Evolutionary conservation across 2,888 invertebrate species (phyloP).

Genomic region (Rapana venosa): DNA sequence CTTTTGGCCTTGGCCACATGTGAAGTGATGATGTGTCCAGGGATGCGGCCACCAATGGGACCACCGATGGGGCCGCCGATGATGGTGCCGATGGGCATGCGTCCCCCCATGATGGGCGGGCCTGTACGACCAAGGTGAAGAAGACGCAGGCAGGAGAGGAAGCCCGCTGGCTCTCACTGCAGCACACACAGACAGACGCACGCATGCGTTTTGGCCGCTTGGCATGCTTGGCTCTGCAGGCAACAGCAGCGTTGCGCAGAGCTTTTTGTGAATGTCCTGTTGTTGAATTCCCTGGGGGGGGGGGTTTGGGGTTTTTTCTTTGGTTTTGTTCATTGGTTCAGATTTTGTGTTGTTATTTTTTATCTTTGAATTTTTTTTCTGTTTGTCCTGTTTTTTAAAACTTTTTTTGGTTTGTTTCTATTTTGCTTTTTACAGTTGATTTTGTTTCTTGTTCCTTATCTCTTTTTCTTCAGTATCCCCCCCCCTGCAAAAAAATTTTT

Average conservation of each 20-base stretch:
- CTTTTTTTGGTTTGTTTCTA: neutral
- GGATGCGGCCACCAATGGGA: conserved; percentile 62
- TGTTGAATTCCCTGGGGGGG: neutral
- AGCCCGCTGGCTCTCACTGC: neutral
- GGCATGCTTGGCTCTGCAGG: neutral
- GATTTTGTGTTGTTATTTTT: neutral
- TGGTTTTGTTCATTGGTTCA: neutral
- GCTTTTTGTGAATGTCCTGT: neutral
- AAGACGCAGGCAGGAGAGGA: neutral
- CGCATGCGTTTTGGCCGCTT: neutral
- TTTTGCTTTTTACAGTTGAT: neutral
- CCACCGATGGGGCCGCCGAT: conserved; percentile 69
- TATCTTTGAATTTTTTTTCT: neutral
- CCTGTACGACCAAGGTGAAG: conserved; percentile 51
- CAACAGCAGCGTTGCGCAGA: neutral
- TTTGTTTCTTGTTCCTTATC: no score
- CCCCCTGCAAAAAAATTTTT: no score
- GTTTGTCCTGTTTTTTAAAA: neutral
- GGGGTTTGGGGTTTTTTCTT: neutral
- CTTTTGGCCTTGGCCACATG: no score
- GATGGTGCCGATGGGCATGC: conserved; percentile 67
- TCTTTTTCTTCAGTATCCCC: no score
- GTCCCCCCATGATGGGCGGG: conserved; percentile 61
- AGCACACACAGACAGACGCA: neutral
- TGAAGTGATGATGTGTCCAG: neutral